A percentile compares a stretch with the other conserved stretches of the same genome.
Evolutionary conservation across 2,797 vertebrate genomes (phyloP).

Genomic region (Gorsachius magnificus): DNA sequence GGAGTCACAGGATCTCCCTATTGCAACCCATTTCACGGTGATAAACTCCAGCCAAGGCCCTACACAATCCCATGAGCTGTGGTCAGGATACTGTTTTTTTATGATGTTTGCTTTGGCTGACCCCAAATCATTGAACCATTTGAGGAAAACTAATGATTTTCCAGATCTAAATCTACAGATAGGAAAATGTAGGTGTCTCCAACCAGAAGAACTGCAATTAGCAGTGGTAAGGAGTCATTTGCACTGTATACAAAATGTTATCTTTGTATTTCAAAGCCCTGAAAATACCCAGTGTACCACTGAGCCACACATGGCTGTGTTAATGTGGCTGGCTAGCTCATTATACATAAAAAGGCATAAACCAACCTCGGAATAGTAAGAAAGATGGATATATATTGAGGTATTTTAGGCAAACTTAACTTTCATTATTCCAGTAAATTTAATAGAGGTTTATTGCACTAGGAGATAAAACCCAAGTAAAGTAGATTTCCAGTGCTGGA

Average conservation of each 20-base stretch:
- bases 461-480: background rate
- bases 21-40: background rate
- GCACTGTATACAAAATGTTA: background rate
- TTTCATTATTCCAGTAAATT: background rate
- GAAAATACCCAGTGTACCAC: background rate
- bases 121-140: background rate
- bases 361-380: background rate
- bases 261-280: background rate
- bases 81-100: background rate
- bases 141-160: background rate
- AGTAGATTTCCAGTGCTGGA: background rate
- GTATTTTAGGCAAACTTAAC: background rate
- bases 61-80: fast-evolving
- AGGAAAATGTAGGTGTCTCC: background rate
- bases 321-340: background rate
- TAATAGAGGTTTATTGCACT: background rate
- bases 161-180: background rate
- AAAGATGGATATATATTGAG: background rate
- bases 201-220: background rate
- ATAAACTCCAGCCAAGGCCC: background rate
- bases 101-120: background rate
- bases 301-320: background rate
- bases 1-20: background rate
- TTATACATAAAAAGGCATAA: background rate
- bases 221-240: background rate